A percentile compares a stretch with the other conserved stretches of the same genome.
Evolutionary conservation across 2,888 invertebrate species (phyloP).

Genomic region (Zhuqinia jingwanae): DNA sequence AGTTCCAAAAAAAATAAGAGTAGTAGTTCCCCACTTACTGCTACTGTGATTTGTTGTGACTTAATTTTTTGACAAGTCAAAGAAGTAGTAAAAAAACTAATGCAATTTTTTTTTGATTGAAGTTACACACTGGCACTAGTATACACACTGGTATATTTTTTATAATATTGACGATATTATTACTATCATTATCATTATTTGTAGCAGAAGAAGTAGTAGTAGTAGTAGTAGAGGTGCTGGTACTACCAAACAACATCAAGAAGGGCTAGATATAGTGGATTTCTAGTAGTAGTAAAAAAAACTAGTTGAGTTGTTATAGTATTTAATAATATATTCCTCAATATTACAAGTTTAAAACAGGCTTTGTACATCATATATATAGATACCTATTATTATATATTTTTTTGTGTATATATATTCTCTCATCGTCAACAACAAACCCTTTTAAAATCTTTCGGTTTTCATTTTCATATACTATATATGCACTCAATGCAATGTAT

Average conservation of each 20-base stretch:
- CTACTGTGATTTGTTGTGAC: constrained; percentile 11
- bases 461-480: neutral
- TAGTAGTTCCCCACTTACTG: neutral
- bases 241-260: constrained; percentile 22
- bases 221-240: neutral
- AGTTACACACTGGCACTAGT: constrained; percentile 45
- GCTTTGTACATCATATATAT: constrained; percentile 6
- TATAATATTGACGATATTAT: neutral
- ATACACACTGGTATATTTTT: neutral
- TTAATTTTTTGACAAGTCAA: constrained; percentile 39
- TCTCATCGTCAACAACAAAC: neutral
- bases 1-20: too few relatives aligned
- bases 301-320: constrained; percentile 40
- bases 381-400: neutral
- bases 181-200: neutral
- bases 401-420: neutral
- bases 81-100: constrained; percentile 5
- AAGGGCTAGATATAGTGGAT: neutral
- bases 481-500: neutral
- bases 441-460: too few relatives aligned
- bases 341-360: neutral
- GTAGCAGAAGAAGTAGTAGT: neutral
- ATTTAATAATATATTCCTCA: neutral
- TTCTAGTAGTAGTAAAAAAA: constrained; percentile 24
- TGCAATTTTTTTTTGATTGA: constrained; percentile 36